Conservation (phyloP, 2,113 vertebrate species). For the Pseudonaja textilis region DNA sequence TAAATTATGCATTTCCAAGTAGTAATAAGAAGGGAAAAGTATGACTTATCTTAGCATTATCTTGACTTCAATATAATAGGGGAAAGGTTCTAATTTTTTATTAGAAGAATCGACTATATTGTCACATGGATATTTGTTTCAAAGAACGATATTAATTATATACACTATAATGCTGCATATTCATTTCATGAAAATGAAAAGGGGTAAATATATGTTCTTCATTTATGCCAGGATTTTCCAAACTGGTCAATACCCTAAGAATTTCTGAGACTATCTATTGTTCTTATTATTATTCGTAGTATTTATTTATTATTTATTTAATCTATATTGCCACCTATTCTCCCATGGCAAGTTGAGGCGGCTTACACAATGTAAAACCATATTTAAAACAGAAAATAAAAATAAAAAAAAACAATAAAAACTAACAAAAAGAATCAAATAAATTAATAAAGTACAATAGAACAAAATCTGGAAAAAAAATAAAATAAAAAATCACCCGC, state of each 20-base stretch:
- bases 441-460: too few species aligned
- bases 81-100: slow-evolving; percentile 34
- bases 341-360: too few species aligned
- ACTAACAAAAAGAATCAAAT: too few species aligned
- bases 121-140: slow-evolving; percentile 26
- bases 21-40: slow-evolving; percentile 46
- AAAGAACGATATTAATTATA: slow-evolving; percentile 7
- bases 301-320: too few species aligned
- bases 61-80: slow-evolving; percentile 38
- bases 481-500: too few species aligned
- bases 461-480: too few species aligned
- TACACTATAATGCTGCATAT: background rate
- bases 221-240: background rate
- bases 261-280: background rate
- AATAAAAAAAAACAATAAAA: too few species aligned
- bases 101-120: slow-evolving; percentile 11
- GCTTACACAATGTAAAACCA: too few species aligned
- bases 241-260: background rate
- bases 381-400: too few species aligned
- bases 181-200: background rate
- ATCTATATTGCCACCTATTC: too few species aligned
- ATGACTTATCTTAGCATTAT: slow-evolving; percentile 35
- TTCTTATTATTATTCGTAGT: background rate
- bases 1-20: slow-evolving; percentile 53
- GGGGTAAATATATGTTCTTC: background rate